A percentile compares a stretch with the other conserved stretches of the same genome.
These are phyloP conservation scores for Aspidiotus rigidus DNA, from an alignment of 2,888 invertebrate genomes.

Conservation along the genomic window DNA sequence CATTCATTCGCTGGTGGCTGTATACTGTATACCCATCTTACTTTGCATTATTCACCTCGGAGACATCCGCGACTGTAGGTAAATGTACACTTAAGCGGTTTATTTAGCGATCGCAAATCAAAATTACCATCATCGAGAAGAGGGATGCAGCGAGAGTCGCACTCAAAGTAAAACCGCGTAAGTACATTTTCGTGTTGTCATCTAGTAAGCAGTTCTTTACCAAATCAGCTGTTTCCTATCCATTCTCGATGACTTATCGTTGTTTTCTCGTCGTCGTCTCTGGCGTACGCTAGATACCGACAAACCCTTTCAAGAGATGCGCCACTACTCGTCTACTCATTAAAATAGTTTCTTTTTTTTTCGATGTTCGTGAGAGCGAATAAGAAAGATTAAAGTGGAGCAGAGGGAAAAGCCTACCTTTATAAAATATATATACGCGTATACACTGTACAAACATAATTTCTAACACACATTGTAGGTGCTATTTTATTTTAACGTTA, in stretches of 20 bases:
- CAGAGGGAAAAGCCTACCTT: no score
- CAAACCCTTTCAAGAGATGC: conserved; percentile 9
- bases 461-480: neutral
- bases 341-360: conserved; percentile 16
- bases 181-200: conserved; percentile 29
- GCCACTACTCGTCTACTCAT: conserved; percentile 20
- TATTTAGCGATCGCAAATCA: conserved; percentile 11
- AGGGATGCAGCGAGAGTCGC: neutral
- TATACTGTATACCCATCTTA: no score
- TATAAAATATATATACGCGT: no score
- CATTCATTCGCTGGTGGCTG: no score
- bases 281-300: neutral
- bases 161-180: neutral
- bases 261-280: neutral
- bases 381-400: no score
- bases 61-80: no score
- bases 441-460: no score
- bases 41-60: no score
- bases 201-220: conserved; percentile 25
- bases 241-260: conserved; percentile 27
- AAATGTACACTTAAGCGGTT: conserved; percentile 5
- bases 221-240: conserved; percentile 30
- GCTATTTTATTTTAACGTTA: conserved; percentile 22
- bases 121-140: no score
- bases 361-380: neutral